A percentile compares a stretch with the other conserved stretches of the same genome.
Conservation (phyloP, 2,888 invertebrate genomes). For the Drosophila glabriapex region DNA sequence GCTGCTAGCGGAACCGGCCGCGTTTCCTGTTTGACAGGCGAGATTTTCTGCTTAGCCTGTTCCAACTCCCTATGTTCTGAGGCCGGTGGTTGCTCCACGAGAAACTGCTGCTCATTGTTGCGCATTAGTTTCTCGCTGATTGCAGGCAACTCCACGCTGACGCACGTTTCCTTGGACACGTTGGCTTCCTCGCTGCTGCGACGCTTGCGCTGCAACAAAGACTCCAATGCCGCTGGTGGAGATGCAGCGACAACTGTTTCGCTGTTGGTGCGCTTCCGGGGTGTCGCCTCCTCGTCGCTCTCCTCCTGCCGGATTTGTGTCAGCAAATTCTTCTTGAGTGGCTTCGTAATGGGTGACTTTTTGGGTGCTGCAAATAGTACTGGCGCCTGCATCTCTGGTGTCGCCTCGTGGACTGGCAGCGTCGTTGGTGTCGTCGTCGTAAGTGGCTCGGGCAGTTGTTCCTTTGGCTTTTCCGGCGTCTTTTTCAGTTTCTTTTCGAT, state of each 20-base stretch:
- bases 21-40: constrained; percentile 1
- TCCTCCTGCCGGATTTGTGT: constrained; percentile 77
- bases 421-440: neutral
- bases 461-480: constrained; percentile 60
- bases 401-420: constrained; percentile 6
- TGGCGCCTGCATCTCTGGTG: constrained; percentile 21
- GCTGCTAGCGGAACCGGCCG: neutral
- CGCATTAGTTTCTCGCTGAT: constrained; percentile 62
- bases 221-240: constrained; percentile 28
- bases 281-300: constrained; percentile 75
- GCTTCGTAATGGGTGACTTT: constrained; percentile 79
- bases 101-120: constrained; percentile 52
- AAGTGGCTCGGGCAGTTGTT: constrained; percentile 3
- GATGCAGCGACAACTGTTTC: constrained; percentile 47
- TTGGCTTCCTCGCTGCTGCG: constrained; percentile 76
- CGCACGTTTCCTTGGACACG: constrained; percentile 41
- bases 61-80: neutral
- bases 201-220: constrained; percentile 74
- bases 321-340: constrained; percentile 79
- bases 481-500: constrained; percentile 82
- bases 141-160: constrained; percentile 49
- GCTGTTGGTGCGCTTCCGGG: constrained; percentile 75
- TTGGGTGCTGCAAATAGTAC: constrained; percentile 55
- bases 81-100: constrained; percentile 20
- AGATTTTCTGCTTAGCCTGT: neutral